Evolutionary conservation across 2,888 invertebrate genomes (phyloP).

Genomic region (Hanleya hanleyi): DNA sequence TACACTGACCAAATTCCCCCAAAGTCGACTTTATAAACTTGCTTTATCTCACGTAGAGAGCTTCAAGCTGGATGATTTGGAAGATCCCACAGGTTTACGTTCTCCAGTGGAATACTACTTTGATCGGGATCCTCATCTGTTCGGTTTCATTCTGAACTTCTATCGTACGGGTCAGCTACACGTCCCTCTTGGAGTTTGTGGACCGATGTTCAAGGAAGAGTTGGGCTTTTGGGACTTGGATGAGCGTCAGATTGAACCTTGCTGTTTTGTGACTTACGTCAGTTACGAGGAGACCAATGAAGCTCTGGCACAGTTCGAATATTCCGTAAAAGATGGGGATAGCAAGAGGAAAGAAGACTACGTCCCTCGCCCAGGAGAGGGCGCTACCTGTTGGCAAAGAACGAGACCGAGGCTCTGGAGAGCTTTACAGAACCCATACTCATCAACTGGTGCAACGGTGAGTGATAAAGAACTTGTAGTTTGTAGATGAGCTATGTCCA

Average conservation of each 20-base stretch:
- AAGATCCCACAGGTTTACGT: not conserved
- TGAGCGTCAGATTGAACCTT: slow-evolving; percentile 57
- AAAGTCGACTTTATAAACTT: slow-evolving; percentile 41
- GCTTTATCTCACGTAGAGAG: slow-evolving; percentile 6
- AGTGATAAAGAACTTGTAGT: too few species aligned
- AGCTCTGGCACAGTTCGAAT: slow-evolving; percentile 48
- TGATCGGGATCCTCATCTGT: slow-evolving; percentile 50
- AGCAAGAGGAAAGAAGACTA: not conserved
- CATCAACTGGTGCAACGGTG: slow-evolving; percentile 48
- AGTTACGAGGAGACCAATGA: slow-evolving; percentile 48
- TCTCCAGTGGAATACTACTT: slow-evolving; percentile 53
- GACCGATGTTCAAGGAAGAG: slow-evolving; percentile 51
- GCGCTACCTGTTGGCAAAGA: slow-evolving; percentile 36
- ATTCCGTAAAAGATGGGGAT: not conserved
- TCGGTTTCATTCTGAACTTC: slow-evolving; percentile 50
- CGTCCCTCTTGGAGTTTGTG: slow-evolving; percentile 49
- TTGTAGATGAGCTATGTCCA: too few species aligned
- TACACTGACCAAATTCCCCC: slow-evolving; percentile 43
- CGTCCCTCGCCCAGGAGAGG: slow-evolving; percentile 27
- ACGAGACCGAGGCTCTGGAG: slow-evolving; percentile 47
- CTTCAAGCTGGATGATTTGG: not conserved
- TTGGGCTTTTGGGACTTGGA: slow-evolving; percentile 61
- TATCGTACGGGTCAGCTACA: slow-evolving; percentile 51
- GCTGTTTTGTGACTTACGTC: slow-evolving; percentile 62
- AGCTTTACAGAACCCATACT: slow-evolving; percentile 49